phyloP scores from a whole-genome alignment of 2,888 invertebrate species.

The Phaedon cochleariae region DNA sequence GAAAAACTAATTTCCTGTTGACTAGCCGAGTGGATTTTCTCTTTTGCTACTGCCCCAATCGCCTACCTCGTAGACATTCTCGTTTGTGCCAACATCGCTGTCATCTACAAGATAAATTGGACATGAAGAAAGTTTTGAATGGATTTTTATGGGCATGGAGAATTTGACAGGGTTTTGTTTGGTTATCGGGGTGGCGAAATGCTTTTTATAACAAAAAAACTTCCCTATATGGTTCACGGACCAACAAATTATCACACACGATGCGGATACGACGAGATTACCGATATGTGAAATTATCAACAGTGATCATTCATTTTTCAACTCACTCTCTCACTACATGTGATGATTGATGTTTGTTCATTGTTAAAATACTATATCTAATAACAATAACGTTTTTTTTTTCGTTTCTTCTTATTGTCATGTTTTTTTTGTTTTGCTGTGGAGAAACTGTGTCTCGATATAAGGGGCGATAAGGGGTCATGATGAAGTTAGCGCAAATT shows the following conservation, averaged over 20 bases:
- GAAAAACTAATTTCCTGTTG: no score
- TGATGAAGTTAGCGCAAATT: no score
- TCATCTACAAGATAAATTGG: slow-evolving; percentile 44
- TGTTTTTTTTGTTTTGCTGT: no score
- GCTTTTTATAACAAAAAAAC: slow-evolving; percentile 10
- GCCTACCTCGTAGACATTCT: slow-evolving; percentile 24
- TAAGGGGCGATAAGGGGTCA: no score
- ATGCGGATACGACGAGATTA: not conserved
- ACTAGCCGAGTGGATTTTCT: not conserved
- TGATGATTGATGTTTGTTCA: not conserved
- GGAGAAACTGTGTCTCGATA: no score
- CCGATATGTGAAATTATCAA: not conserved
- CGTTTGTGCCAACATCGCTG: slow-evolving; percentile 37
- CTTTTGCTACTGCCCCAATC: slow-evolving; percentile 12
- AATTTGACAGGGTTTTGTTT: slow-evolving; percentile 23
- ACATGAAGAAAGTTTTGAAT: slow-evolving; percentile 37
- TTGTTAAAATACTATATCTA: not conserved
- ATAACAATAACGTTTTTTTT: not conserved
- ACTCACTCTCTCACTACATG: not conserved
- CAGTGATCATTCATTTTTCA: not conserved
- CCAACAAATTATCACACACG: not conserved
- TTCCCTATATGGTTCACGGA: not conserved
- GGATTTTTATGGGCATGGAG: slow-evolving; percentile 33
- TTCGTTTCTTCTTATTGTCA: no score
- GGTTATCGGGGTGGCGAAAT: slow-evolving; percentile 13